These are phyloP conservation scores for Daboia siamensis DNA, from an alignment of 2,113 vertebrate genomes.

Conservation along the genomic window DNA sequence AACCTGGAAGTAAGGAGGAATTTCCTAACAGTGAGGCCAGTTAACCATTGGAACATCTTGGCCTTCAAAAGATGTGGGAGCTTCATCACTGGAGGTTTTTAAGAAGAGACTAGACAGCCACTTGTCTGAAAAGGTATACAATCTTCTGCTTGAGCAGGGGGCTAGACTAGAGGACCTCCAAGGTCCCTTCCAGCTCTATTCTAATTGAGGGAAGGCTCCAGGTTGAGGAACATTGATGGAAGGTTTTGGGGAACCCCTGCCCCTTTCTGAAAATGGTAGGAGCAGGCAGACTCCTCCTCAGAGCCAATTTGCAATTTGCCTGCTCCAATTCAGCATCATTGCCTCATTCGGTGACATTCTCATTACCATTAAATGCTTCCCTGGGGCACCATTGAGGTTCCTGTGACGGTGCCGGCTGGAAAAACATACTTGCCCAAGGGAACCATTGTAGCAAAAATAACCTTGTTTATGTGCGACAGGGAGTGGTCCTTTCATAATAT, in stretches of 20 bases:
- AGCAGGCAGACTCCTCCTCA: neutral
- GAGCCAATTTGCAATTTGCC: neutral
- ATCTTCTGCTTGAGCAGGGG: too few relatives aligned
- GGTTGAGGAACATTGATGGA: too few relatives aligned
- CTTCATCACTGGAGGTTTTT: too few relatives aligned
- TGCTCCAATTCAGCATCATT: neutral
- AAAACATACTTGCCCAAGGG: constrained; percentile 15
- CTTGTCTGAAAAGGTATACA: too few relatives aligned
- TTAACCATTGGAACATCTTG: too few relatives aligned
- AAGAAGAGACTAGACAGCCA: too few relatives aligned
- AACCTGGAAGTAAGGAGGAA: too few relatives aligned
- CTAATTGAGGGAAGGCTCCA: neutral
- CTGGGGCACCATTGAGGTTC: constrained; percentile 1
- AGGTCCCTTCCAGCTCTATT: too few relatives aligned
- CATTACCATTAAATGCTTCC: constrained; percentile 9
- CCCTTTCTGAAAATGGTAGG: neutral
- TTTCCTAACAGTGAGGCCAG: too few relatives aligned
- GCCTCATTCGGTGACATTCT: neutral
- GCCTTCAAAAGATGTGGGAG: too few relatives aligned
- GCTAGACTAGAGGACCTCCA: too few relatives aligned
- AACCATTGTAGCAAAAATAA: constrained; percentile 3
- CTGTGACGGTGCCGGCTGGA: constrained; percentile 1
- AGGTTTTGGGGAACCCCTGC: neutral
- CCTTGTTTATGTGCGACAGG: neutral
- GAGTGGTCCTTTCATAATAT: neutral